A percentile compares a stretch with the other conserved stretches of the same genome.
These are phyloP conservation scores for Gandaritis pyraliata DNA, from an alignment of 2,888 invertebrate species.

Conservation along the genomic window DNA sequence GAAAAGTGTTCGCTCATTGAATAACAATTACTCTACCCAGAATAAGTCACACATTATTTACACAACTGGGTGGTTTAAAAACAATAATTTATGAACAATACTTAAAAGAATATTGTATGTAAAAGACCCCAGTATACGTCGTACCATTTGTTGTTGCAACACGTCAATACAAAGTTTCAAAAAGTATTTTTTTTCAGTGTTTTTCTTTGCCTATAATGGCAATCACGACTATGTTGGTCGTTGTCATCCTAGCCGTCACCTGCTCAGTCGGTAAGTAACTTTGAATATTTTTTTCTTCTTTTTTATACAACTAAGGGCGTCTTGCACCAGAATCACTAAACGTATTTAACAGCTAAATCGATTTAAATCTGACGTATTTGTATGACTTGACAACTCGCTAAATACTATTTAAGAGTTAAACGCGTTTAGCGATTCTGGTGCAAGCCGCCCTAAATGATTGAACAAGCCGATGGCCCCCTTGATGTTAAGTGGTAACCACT, in stretches of 20 bases:
- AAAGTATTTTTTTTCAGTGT: constrained; percentile 1
- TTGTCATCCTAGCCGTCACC: constrained; percentile 48
- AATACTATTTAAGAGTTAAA: too few species aligned
- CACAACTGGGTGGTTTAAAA: constrained; percentile 59
- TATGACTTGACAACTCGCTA: too few species aligned
- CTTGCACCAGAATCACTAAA: too few species aligned
- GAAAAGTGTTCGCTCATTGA: neutral
- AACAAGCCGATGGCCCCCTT: too few species aligned
- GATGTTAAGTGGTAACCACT: too few species aligned
- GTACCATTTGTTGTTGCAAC: constrained; percentile 36
- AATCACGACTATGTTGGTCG: constrained; percentile 46
- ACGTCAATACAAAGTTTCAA: constrained; percentile 1
- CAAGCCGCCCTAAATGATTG: too few species aligned
- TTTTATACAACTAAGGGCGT: too few species aligned
- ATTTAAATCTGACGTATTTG: too few species aligned
- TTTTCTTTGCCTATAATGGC: constrained; percentile 54
- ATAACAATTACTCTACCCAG: constrained; percentile 30
- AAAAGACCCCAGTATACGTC: constrained; percentile 57
- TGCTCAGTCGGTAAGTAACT: constrained; percentile 55
- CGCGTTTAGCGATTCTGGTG: too few species aligned
- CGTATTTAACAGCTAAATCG: too few species aligned
- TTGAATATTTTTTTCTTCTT: neutral
- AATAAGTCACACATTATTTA: constrained; percentile 60
- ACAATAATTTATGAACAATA: constrained; percentile 58
- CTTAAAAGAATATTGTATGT: constrained; percentile 60